These are phyloP conservation scores for Grapholita molesta DNA, from an alignment of 1,140 invertebrate species.

Conservation along the genomic window DNA sequence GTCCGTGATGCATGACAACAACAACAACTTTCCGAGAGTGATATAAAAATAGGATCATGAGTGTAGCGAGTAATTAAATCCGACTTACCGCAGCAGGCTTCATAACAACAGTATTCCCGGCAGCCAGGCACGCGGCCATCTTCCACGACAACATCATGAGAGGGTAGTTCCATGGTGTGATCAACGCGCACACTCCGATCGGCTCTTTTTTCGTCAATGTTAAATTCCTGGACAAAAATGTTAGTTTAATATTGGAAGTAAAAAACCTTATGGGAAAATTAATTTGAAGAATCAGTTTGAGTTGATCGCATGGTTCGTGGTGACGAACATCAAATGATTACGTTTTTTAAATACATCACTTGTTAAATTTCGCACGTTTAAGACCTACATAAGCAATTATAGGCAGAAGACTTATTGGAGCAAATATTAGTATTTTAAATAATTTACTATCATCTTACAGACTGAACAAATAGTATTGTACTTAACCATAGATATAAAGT, in stretches of 20 bases:
- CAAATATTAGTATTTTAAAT: no score
- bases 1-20: no score
- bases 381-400: no score
- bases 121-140: constrained; percentile 96
- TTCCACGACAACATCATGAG: constrained; percentile 99
- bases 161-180: constrained; percentile 99
- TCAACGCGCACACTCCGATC: constrained; percentile 94
- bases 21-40: background rate
- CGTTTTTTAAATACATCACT: background rate
- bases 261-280: background rate
- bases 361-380: background rate
- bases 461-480: no score
- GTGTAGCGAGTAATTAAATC: background rate
- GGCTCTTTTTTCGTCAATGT: constrained; percentile 94
- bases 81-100: constrained; percentile 90
- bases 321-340: constrained; percentile 2
- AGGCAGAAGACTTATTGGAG: no score
- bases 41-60: background rate
- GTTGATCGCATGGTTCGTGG: background rate
- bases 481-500: no score
- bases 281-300: background rate
- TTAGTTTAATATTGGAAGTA: background rate
- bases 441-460: no score
- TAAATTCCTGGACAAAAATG: constrained; percentile 79
- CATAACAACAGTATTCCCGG: constrained; percentile 95